These are phyloP conservation scores for Mythimna ferrago DNA, from an alignment of 2,888 invertebrate species.

Conservation along the genomic window DNA sequence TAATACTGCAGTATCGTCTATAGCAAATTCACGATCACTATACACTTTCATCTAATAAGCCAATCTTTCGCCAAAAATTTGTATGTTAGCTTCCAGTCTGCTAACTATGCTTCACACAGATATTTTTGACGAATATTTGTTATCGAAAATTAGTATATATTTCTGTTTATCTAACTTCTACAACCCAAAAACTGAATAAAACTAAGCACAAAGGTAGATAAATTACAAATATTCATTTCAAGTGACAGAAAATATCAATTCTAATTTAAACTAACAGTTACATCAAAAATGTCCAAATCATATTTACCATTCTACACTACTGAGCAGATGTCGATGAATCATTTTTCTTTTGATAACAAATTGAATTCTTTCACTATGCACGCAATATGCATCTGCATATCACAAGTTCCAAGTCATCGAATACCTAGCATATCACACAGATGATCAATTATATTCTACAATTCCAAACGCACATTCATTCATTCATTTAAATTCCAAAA, in stretches of 20 bases:
- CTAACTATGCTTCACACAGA: neutral
- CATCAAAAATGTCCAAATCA: conserved; percentile 17
- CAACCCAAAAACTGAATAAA: no score
- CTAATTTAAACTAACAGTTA: conserved; percentile 23
- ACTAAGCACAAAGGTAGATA: no score
- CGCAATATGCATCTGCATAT: conserved; percentile 65
- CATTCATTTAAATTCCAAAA: conserved; percentile 78
- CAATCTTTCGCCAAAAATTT: neutral
- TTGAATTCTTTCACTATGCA: conserved; percentile 45
- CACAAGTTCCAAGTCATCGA: conserved; percentile 74
- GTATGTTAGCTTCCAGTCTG: neutral
- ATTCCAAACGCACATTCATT: conserved; percentile 78
- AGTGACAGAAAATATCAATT: neutral
- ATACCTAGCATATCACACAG: conserved; percentile 67
- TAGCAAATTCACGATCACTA: neutral
- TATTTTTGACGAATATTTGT: no score
- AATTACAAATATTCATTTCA: neutral
- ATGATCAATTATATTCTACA: conserved; percentile 64
- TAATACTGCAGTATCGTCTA: neutral
- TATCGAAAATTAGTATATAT: no score
- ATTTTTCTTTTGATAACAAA: conserved; percentile 57
- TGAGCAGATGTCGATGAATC: conserved; percentile 58
- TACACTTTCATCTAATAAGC: neutral
- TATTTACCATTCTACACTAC: conserved; percentile 43
- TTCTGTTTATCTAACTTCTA: no score